These are phyloP conservation scores for Scolanthus callimorphus DNA, from an alignment of 92 coral and sea anemone species.

Conservation along the genomic window DNA sequence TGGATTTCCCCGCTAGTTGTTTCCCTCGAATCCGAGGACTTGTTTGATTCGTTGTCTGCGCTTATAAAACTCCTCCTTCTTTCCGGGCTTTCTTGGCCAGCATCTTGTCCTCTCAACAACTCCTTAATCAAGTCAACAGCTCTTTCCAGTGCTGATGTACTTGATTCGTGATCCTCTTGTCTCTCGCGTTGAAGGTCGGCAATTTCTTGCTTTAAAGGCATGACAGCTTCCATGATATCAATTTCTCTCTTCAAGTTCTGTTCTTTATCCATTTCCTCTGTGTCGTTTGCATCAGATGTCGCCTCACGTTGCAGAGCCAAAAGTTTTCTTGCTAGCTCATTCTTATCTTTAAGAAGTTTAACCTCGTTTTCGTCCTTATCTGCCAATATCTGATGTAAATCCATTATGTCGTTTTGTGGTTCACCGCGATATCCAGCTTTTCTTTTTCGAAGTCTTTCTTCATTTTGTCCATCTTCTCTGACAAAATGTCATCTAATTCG, in stretches of 20 bases:
- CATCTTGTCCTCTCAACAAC: conserved; percentile 15
- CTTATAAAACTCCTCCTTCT: conserved; percentile 18
- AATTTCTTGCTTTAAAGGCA: conserved; percentile 74
- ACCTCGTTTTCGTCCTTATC: conserved; percentile 71
- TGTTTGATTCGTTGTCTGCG: background rate
- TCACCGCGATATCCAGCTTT: conserved; percentile 47
- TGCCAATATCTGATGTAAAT: conserved; percentile 47
- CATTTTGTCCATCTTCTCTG: conserved; percentile 37
- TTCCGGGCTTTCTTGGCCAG: background rate
- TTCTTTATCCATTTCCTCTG: conserved; percentile 8
- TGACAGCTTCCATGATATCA: conserved; percentile 41
- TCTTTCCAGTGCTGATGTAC: conserved; percentile 51
- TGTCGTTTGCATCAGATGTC: conserved; percentile 19
- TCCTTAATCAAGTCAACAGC: conserved; percentile 63
- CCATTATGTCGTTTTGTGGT: conserved; percentile 66
- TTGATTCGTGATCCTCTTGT: conserved; percentile 71
- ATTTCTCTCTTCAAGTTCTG: conserved; percentile 39
- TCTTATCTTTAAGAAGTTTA: conserved; percentile 51
- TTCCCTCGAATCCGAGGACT: background rate
- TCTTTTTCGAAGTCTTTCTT: conserved; percentile 44
- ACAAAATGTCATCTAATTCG: conserved; percentile 63
- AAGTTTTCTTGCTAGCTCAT: conserved; percentile 37
- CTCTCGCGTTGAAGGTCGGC: conserved; percentile 69
- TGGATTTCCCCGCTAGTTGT: background rate
- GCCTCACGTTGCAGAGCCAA: conserved; percentile 30